Evolutionary conservation across 2,113 vertebrate genomes (phyloP), one percentile per base, ranked within the genome.

Genomic region (Sorex araneus): DNA sequence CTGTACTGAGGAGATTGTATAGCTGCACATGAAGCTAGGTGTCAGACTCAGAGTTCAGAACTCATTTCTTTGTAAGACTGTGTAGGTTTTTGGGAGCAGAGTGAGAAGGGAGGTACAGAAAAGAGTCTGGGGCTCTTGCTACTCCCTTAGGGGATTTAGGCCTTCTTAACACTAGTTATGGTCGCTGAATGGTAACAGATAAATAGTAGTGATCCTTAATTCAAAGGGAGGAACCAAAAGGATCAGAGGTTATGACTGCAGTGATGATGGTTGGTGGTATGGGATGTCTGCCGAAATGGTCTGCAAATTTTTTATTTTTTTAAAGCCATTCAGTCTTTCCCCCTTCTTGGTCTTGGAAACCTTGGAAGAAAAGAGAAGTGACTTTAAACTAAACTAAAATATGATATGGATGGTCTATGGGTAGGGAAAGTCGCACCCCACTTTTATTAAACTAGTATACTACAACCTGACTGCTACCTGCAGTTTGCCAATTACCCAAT

Each of bases 401-500:
- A 25, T 45, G 32, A 89, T 80, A 15, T 71, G 32, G 12, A n/a
- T 80, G 27, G 28, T 43, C 16, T 47, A 21, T 94, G 60, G 43
- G 80, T 91, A 69, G 92, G 34, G n/a, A 84, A 85, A 92, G 89
- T 76, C 18, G 83, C 60, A 67, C 25, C 84, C 16, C 34, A 40
- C n/a, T 54, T 80, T 81, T 90, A 87, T 64, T 47, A 85, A 74
- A 90, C 63, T 73, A 86, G 70, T 64, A 12, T n/a, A 60, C 95
- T 96, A 85, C 83, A 95, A 91, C 66, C 82, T 96, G 96, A 97
- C 94, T 97, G 96, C 91, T 97, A 97, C 96, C 97, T 97, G 95
- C 47, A 94, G 96, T 97, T 97, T 95, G 95, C 95, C 97, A 97
- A 97, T 97, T 98, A 98, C 94, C 96, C 97, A 96, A 95, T 98